phyloP scores from a whole-genome alignment of 64 coral and sea anemone genomes.

The Porites australiensis region DNA sequence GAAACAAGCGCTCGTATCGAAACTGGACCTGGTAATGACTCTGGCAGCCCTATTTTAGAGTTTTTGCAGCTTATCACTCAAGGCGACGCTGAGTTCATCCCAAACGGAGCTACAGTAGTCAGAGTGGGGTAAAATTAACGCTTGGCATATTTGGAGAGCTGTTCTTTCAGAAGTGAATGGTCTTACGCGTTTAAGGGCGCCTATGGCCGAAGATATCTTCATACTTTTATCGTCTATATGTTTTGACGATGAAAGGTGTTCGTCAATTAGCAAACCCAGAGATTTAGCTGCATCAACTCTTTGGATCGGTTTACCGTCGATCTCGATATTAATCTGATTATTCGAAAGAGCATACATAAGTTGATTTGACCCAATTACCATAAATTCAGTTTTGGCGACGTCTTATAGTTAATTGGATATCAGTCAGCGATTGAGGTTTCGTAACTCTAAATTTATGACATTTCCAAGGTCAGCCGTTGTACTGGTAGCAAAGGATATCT shows the following conservation, averaged over 20 bases:
- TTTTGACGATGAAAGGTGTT: too few relatives aligned
- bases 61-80: conserved; percentile 19
- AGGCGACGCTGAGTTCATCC: not conserved
- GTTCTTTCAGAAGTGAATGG: conserved; percentile 1
- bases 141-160: conserved; percentile 20
- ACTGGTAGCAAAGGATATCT: not conserved
- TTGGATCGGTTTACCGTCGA: too few relatives aligned
- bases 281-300: too few relatives aligned
- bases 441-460: not conserved
- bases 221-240: not conserved
- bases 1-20: not conserved
- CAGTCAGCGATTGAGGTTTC: conserved; percentile 4
- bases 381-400: conserved; percentile 35
- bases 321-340: too few relatives aligned
- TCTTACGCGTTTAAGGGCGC: conserved; percentile 38
- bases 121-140: not conserved
- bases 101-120: not conserved
- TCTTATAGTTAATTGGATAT: conserved; percentile 17
- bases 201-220: conserved; percentile 23
- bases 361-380: conserved; percentile 35
- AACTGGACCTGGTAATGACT: not conserved
- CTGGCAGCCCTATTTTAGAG: conserved; percentile 42
- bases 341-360: too few relatives aligned
- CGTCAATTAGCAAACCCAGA: too few relatives aligned
- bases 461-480: not conserved